Conservation (phyloP, 37 sponge, comb jelly and placozoan species). For the Chondrosia reniformis region DNA sequence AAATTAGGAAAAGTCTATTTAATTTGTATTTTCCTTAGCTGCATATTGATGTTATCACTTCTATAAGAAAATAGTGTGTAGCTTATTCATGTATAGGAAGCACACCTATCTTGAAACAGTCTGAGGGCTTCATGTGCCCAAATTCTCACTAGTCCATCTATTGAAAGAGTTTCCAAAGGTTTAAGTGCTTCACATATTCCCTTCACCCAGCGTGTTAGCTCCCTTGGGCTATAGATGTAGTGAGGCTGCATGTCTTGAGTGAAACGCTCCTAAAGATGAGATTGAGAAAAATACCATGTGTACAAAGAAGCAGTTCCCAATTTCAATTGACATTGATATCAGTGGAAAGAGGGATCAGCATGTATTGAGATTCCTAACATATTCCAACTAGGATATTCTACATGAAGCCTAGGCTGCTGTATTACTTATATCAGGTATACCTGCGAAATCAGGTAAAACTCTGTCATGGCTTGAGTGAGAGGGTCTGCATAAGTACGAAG, state of each 20-base stretch:
- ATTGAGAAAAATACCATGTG: background rate
- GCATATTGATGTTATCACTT: too few species aligned
- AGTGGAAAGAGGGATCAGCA: background rate
- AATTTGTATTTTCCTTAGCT: too few species aligned
- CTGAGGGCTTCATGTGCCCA: constrained; percentile 98
- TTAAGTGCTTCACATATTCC: constrained; percentile 92
- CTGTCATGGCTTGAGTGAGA: constrained; percentile 98
- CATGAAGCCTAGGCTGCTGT: background rate
- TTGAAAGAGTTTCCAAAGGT: constrained; percentile 79
- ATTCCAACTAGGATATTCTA: background rate
- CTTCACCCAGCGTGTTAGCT: constrained; percentile 98
- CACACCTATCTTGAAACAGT: constrained; percentile 89
- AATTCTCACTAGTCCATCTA: constrained; percentile 91
- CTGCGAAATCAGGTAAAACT: constrained; percentile 92
- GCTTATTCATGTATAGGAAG: too few species aligned
- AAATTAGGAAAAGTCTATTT: too few species aligned
- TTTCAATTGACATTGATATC: background rate
- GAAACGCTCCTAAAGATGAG: constrained; percentile 68
- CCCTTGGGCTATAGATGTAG: constrained; percentile 97
- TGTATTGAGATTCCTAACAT: background rate
- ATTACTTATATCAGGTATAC: background rate
- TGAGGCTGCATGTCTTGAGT: constrained; percentile 99
- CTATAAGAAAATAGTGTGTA: too few species aligned
- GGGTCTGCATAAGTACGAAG: constrained; percentile 87
- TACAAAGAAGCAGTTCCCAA: background rate